Percentiles rank a stretch among this genome's conserved stretches.
phyloP scores from a whole-genome alignment of 2,113 vertebrate species.

The Xenus cinereus region DNA sequence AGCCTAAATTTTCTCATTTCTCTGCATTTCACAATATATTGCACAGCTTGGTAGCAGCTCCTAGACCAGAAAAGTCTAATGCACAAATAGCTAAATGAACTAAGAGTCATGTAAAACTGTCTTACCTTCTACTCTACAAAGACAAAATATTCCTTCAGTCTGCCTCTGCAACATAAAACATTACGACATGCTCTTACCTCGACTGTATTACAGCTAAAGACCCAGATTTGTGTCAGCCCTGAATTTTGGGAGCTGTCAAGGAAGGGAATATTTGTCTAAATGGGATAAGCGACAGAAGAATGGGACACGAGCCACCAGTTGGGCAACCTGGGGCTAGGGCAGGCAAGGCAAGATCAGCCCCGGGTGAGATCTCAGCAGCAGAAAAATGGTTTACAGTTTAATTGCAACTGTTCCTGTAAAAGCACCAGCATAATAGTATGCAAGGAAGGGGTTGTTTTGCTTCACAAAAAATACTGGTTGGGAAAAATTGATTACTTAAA shows the following conservation, averaged over 20 bases:
- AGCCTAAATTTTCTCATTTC: background rate
- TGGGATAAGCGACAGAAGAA: background rate
- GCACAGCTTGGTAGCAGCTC: background rate
- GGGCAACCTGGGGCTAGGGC: background rate
- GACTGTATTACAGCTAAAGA: background rate
- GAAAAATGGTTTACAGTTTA: background rate
- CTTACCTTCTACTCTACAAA: background rate
- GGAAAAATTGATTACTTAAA: background rate
- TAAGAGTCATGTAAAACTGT: background rate
- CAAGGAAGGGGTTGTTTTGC: background rate
- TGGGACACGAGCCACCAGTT: accelerated
- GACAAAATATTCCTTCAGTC: background rate
- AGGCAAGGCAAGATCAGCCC: background rate
- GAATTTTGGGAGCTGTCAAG: background rate
- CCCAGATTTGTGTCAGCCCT: background rate
- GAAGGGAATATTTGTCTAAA: background rate
- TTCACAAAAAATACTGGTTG: background rate
- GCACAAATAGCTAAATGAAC: background rate
- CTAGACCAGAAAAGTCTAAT: background rate
- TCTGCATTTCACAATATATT: accelerated
- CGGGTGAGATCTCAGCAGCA: background rate
- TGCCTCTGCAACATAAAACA: background rate
- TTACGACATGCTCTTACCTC: background rate
- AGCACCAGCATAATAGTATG: accelerated
- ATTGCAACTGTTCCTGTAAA: background rate